Evolutionary conservation across 1,140 invertebrate genomes (phyloP).

Genomic region (Drosophila tsacasi): DNA sequence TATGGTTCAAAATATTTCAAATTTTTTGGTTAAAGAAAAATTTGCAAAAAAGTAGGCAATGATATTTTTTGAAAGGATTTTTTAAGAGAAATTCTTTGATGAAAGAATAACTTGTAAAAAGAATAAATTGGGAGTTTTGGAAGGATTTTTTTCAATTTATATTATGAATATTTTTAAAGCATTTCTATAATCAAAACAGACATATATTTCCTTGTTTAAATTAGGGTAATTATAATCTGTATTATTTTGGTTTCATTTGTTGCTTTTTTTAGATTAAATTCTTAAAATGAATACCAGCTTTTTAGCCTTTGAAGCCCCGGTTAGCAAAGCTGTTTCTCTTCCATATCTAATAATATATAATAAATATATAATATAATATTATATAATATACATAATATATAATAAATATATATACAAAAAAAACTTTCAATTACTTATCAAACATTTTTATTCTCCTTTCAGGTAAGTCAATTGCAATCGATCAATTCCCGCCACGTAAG

Average conservation of each 20-base stretch:
- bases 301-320: not conserved
- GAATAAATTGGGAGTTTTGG: not conserved
- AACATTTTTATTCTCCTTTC: conserved; percentile 39
- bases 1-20: not conserved
- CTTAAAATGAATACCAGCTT: not conserved
- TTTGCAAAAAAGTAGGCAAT: not conserved
- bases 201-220: too few species aligned
- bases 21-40: too few species aligned
- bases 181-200: too few species aligned
- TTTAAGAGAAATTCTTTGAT: too few species aligned
- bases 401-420: too few species aligned
- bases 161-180: not conserved
- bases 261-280: not conserved
- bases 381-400: too few species aligned
- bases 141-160: too few species aligned
- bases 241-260: accelerated
- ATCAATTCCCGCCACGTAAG: conserved; percentile 54
- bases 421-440: conserved; percentile 23
- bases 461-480: conserved; percentile 49
- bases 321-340: not conserved
- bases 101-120: too few species aligned
- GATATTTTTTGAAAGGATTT: not conserved
- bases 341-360: too few species aligned
- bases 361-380: too few species aligned
- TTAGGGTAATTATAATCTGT: not conserved